Evolutionary conservation across 2,888 invertebrate species (phyloP), one percentile per base, ranked within the genome.

Genomic region (Lomographa bimaculata): DNA sequence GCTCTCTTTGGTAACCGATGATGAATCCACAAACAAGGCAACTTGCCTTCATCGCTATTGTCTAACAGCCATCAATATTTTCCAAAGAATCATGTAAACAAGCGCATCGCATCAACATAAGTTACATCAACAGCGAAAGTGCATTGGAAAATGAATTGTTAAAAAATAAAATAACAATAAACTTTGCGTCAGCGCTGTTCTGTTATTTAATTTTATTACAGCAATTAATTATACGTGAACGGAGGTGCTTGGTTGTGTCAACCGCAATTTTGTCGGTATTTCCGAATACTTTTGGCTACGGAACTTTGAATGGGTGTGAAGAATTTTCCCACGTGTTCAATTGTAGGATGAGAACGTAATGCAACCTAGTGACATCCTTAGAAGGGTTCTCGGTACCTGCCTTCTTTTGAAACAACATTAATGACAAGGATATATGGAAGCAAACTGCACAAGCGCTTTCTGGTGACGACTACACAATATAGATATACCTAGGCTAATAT

Each of bases 51-150:
- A n/a, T n/a, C n/a, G n/a, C n/a, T n/a, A n/a, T n/a, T n/a, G n/a
- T n/a, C 72, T 76, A 78, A 79, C 69, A 62, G 63, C 51, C 47
- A 52, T 64, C 56, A 55, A 63, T 61, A 60, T 72, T 74, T 74
- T 71, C 64, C 64, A 66, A 65, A 61, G 57, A 54, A 62, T 73
- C 72, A 69, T 68, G 75, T 72, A 73, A 79, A 76, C 76, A 71
- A 73, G 67, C 64, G 60, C 68, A 64, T 70, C 72, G 64, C 72
- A 74, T 67, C 71, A 69, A 68, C 72, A 64, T 51, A 48, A 43
- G 55, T 85, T 84, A 64, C 78, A 69, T 82, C 77, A 83, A 54
- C 17, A 24, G 64, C 68, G 85, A 87, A 86, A 87, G 86, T 70
- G 72, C 74, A 77, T 77, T 71, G 66, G 73, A 72, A 65, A 65